A percentile compares a stretch with the other conserved stretches of the same genome.
Conservation (phyloP, 2,797 vertebrate species). For the Graptemys geographica region DNA sequence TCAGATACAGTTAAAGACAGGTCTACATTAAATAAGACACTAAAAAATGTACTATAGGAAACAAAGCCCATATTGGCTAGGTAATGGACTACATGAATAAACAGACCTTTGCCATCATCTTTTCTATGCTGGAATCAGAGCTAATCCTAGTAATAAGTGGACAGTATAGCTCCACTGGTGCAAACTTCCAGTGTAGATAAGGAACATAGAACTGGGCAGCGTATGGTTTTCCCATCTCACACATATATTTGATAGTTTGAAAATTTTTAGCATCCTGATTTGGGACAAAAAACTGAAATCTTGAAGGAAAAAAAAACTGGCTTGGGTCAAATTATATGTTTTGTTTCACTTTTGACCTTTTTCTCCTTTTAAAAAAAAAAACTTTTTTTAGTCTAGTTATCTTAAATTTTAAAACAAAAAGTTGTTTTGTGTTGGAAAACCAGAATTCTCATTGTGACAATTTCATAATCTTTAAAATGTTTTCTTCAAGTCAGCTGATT, state of each 20-base stretch:
- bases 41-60: not conserved
- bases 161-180: not conserved
- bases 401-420: too few relatives aligned
- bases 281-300: not conserved
- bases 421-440: too few relatives aligned
- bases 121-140: too few relatives aligned
- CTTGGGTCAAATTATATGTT: not conserved
- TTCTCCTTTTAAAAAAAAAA: too few relatives aligned
- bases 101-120: not conserved
- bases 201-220: not conserved
- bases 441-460: too few relatives aligned
- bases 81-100: not conserved
- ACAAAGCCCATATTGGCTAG: not conserved
- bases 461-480: too few relatives aligned
- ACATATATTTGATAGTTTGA: not conserved
- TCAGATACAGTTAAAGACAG: not conserved
- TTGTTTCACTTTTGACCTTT: too few relatives aligned
- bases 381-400: too few relatives aligned
- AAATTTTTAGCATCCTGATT: not conserved
- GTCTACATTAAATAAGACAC: not conserved
- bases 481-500: too few relatives aligned
- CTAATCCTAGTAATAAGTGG: not conserved
- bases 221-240: not conserved
- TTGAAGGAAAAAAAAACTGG: not conserved
- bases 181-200: not conserved